A percentile compares a stretch with the other conserved stretches of the same genome.
phyloP scores from a whole-genome alignment of 2,113 vertebrate genomes.

The Chionis minor region DNA sequence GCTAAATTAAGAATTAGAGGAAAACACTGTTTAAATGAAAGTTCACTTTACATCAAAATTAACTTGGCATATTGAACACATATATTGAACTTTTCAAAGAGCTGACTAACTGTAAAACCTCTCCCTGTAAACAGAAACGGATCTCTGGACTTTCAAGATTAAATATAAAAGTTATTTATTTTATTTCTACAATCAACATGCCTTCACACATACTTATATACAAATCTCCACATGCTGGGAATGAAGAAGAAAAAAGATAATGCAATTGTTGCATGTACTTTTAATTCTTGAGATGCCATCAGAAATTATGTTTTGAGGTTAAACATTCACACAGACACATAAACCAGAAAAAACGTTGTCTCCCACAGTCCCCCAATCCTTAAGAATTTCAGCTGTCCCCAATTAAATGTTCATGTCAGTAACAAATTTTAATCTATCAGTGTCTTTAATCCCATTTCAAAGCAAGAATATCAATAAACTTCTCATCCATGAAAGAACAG shows the following conservation, averaged over 20 bases:
- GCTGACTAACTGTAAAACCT: background rate
- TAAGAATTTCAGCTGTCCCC: background rate
- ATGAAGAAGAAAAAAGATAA: background rate
- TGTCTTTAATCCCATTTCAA: background rate
- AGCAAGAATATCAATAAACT: background rate
- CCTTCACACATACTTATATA: background rate
- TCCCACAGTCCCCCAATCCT: background rate
- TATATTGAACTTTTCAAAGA: background rate
- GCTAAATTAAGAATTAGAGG: too few relatives aligned
- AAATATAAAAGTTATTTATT: background rate
- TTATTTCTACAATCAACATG: background rate
- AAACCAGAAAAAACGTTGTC: background rate
- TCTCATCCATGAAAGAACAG: background rate
- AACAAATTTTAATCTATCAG: background rate
- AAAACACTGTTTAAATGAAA: too few relatives aligned
- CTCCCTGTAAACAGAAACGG: background rate
- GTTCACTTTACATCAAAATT: too few relatives aligned
- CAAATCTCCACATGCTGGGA: background rate
- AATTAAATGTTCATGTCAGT: background rate
- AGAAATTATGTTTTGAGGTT: background rate
- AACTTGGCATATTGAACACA: too few relatives aligned
- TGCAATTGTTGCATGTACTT: background rate
- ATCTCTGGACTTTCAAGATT: background rate
- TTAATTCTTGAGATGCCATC: background rate
- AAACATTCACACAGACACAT: background rate